Percentiles rank a stretch among this genome's conserved stretches.
Conservation (phyloP, 2,797 vertebrate species). For the Cyprinodon diabolis region DNA sequence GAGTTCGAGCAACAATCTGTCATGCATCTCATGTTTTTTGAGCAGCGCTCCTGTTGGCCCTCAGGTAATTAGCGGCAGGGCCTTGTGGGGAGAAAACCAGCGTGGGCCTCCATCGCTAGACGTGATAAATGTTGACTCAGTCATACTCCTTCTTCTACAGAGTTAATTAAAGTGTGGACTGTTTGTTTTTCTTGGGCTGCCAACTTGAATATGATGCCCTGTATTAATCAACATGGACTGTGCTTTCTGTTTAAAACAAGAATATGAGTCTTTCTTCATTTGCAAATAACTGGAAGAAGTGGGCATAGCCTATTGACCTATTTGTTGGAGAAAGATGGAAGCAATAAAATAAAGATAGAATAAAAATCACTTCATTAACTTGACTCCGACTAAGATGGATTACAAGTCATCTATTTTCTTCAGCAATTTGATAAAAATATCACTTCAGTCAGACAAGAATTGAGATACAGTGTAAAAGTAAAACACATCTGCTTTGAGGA, state of each 20-base stretch:
- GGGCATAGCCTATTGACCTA: slow-evolving; percentile 6
- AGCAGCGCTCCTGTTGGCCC: slow-evolving; percentile 61
- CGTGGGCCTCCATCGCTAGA: slow-evolving; percentile 60
- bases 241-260: slow-evolving; percentile 27
- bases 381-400: no score
- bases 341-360: no score
- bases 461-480: no score
- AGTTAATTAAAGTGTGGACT: slow-evolving; percentile 78
- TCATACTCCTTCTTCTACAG: slow-evolving; percentile 64
- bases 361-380: neutral
- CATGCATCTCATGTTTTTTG: slow-evolving; percentile 58
- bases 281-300: slow-evolving; percentile 24
- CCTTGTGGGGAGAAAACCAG: slow-evolving; percentile 56
- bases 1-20: slow-evolving; percentile 61
- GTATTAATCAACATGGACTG: slow-evolving; percentile 75
- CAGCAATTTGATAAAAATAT: no score
- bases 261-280: slow-evolving; percentile 27
- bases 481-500: no score
- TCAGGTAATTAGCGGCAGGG: slow-evolving; percentile 75
- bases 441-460: no score
- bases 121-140: slow-evolving; percentile 79
- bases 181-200: slow-evolving; percentile 70
- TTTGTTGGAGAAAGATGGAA: slow-evolving; percentile 16
- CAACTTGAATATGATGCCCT: slow-evolving; percentile 68
- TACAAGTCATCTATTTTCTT: no score